phyloP scores from a whole-genome alignment of 2,888 invertebrate genomes.

The Sesia bembeciformis region DNA sequence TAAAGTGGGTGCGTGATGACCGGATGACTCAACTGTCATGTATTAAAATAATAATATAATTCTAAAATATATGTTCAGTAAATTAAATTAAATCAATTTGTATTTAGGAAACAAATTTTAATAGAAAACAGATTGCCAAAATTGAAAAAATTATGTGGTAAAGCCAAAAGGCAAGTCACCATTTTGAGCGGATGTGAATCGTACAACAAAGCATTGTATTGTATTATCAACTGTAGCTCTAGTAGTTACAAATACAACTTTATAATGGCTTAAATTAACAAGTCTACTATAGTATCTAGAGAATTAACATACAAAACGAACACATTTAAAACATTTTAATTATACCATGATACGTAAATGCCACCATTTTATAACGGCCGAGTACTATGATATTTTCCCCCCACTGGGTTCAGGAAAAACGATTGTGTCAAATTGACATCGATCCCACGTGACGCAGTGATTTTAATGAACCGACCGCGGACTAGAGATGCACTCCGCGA shows the following conservation, averaged over 20 bases:
- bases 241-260: constrained; percentile 1
- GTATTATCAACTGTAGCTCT: constrained; percentile 30
- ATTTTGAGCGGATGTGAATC: constrained; percentile 77
- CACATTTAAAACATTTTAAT: constrained; percentile 43
- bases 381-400: constrained; percentile 69
- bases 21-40: too few relatives aligned
- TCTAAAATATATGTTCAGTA: too few relatives aligned
- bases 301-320: constrained; percentile 27
- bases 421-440: constrained; percentile 78
- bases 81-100: too few relatives aligned
- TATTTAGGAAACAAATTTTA: too few relatives aligned
- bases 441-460: constrained; percentile 83
- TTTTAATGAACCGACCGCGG: constrained; percentile 80
- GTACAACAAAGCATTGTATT: constrained; percentile 62
- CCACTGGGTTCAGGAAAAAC: constrained; percentile 71
- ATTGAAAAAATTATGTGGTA: constrained; percentile 2
- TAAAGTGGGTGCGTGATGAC: too few relatives aligned
- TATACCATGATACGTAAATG: constrained; percentile 54
- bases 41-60: too few relatives aligned
- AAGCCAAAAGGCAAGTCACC: constrained; percentile 73
- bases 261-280: too few relatives aligned
- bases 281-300: too few relatives aligned
- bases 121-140: background rate
- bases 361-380: constrained; percentile 75
- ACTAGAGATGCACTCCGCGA: constrained; percentile 77